Evolutionary conservation across 2,113 vertebrate genomes (phyloP).

Genomic region (Gavia stellata): DNA sequence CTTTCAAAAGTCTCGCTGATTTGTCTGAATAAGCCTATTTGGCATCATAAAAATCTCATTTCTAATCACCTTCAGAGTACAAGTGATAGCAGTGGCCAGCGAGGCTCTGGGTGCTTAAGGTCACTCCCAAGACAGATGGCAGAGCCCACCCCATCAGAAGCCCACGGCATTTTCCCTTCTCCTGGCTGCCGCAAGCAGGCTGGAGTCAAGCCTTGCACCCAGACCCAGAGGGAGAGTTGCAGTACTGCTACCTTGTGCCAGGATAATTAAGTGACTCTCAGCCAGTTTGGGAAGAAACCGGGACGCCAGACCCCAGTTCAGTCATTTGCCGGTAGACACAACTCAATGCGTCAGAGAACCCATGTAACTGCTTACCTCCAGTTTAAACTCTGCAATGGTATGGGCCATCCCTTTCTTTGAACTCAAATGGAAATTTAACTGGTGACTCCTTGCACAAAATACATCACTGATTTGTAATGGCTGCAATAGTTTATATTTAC

Average conservation of each 20-base stretch:
- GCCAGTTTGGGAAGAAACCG: background rate
- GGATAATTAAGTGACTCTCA: background rate
- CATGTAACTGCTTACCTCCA: background rate
- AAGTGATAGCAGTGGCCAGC: background rate
- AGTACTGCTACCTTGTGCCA: background rate
- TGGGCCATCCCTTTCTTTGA: fast-evolving
- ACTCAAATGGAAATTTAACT: background rate
- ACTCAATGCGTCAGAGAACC: background rate
- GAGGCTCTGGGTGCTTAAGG: background rate
- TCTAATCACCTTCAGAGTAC: background rate
- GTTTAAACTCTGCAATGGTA: background rate
- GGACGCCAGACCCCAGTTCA: fast-evolving
- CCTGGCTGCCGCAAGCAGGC: background rate
- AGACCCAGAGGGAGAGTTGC: background rate
- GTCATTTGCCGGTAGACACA: background rate
- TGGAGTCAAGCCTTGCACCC: background rate
- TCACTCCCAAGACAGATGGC: background rate
- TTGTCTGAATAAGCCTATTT: background rate
- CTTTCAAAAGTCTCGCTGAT: background rate
- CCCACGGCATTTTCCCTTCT: fast-evolving
- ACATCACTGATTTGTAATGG: background rate
- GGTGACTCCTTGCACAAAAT: background rate
- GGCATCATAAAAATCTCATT: background rate
- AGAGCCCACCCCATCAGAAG: background rate
- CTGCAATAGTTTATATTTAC: background rate